Evolutionary conservation across 2,888 invertebrate genomes (phyloP).

Genomic region (Polyploca ridens): DNA sequence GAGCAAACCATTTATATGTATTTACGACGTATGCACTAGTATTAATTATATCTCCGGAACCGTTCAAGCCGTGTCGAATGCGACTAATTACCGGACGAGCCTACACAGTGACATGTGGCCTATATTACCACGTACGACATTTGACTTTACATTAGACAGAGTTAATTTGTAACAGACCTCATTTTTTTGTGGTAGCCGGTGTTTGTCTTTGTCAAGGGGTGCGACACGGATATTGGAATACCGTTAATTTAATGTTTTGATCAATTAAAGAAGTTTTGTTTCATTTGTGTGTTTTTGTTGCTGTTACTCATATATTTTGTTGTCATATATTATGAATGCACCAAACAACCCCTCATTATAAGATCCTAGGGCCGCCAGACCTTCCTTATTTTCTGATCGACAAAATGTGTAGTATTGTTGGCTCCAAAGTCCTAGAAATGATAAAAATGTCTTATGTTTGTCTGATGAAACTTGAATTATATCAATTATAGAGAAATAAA

Average conservation of each 20-base stretch:
- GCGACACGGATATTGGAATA: conserved; percentile 3
- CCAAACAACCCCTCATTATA: no score
- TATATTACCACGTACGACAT: conserved; percentile 46
- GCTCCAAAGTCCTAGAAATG: no score
- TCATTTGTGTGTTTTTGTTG: not conserved
- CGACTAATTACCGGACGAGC: conserved; percentile 69
- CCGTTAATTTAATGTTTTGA: not conserved
- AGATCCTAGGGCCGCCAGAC: no score
- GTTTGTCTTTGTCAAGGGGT: conserved; percentile 11
- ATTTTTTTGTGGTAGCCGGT: conserved; percentile 13
- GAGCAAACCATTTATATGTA: conserved; percentile 4
- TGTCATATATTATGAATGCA: no score
- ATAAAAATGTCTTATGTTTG: no score
- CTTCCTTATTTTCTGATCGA: no score
- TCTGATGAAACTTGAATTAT: no score
- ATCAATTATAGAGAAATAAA: no score
- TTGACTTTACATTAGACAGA: conserved; percentile 39
- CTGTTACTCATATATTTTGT: not conserved
- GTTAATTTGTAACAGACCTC: conserved; percentile 25
- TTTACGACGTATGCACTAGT: conserved; percentile 10
- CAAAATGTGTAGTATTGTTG: no score
- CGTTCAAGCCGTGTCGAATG: conserved; percentile 66
- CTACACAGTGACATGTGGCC: conserved; percentile 72
- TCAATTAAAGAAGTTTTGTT: not conserved
- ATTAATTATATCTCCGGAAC: conserved; percentile 57